These are phyloP conservation scores for Chelonus insularis DNA, from an alignment of 1,140 invertebrate genomes.

Conservation along the genomic window DNA sequence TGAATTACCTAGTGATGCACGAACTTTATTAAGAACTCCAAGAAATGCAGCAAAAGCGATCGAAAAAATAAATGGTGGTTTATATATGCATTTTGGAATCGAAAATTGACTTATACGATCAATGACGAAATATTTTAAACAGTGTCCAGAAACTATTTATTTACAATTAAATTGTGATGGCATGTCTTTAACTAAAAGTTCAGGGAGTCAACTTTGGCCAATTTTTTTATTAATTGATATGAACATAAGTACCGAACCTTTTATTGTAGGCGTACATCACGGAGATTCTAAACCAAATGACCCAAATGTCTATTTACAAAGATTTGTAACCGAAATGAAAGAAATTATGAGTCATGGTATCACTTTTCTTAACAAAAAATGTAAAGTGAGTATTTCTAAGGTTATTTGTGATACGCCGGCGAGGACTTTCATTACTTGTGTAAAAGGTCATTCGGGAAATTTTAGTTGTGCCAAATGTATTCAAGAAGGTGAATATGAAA, in stretches of 20 bases:
- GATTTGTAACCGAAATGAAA: conserved; percentile 28
- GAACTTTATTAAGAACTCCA: conserved; percentile 23
- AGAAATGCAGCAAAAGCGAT: conserved; percentile 6
- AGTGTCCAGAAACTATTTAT: conserved; percentile 3
- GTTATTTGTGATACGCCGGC: conserved; percentile 43
- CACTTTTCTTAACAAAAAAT: conserved; percentile 11
- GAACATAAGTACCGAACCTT: conserved; percentile 30
- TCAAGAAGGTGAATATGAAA: conserved; percentile 22
- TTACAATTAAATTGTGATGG: conserved; percentile 27
- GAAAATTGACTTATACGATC: conserved; percentile 5
- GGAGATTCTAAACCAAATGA: conserved; percentile 28
- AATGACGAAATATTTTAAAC: conserved; percentile 9
- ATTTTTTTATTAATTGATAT: conserved; percentile 10
- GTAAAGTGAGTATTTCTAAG: background rate
- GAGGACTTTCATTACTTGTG: conserved; percentile 41
- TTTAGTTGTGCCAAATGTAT: conserved; percentile 29
- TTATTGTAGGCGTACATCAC: conserved; percentile 25
- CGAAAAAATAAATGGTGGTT: background rate
- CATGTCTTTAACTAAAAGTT: conserved; percentile 26
- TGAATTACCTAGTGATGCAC: conserved; percentile 6
- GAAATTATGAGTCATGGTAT: conserved; percentile 11
- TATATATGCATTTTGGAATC: conserved; percentile 17
- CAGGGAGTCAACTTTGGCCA: conserved; percentile 27
- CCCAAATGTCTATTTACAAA: conserved; percentile 23
- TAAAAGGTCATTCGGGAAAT: conserved; percentile 30